These are phyloP conservation scores for Nephrotoma flavescens DNA, from an alignment of 2,888 invertebrate species.

Conservation along the genomic window DNA sequence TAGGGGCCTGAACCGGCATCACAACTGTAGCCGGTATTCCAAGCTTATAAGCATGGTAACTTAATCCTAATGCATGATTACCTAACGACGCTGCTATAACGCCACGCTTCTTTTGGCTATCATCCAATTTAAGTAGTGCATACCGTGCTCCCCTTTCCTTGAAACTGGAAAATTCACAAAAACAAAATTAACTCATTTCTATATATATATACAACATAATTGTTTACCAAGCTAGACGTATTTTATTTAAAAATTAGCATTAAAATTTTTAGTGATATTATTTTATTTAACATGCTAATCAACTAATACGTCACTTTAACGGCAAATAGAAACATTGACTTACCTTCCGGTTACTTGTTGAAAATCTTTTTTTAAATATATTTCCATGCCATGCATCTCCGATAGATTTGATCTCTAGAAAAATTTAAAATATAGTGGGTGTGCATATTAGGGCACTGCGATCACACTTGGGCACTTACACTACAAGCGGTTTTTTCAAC, in stretches of 20 bases:
- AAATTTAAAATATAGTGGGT: conserved; percentile 1
- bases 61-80: conserved; percentile 75
- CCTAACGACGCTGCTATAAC: conserved; percentile 90
- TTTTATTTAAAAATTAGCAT: background rate
- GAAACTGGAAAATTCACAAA: conserved; percentile 43
- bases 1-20: conserved; percentile 90
- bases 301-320: background rate
- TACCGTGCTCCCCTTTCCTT: conserved; percentile 90
- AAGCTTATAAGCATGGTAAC: conserved; percentile 62
- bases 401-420: conserved; percentile 72
- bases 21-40: conserved; percentile 67
- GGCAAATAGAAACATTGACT: conserved; percentile 10
- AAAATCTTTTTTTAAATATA: conserved; percentile 89
- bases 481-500: conserved; percentile 76
- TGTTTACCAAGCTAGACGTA: background rate
- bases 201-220: background rate
- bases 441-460: background rate
- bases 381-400: conserved; percentile 60
- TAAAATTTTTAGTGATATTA: background rate
- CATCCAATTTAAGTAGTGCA: conserved; percentile 57
- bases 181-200: background rate
- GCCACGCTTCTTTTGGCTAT: conserved; percentile 56
- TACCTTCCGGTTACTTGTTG: conserved; percentile 90
- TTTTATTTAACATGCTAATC: background rate
- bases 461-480: conserved; percentile 17